Evolutionary conservation across 2,888 invertebrate genomes (phyloP).

Genomic region (Trissolcus brochymenae): DNA sequence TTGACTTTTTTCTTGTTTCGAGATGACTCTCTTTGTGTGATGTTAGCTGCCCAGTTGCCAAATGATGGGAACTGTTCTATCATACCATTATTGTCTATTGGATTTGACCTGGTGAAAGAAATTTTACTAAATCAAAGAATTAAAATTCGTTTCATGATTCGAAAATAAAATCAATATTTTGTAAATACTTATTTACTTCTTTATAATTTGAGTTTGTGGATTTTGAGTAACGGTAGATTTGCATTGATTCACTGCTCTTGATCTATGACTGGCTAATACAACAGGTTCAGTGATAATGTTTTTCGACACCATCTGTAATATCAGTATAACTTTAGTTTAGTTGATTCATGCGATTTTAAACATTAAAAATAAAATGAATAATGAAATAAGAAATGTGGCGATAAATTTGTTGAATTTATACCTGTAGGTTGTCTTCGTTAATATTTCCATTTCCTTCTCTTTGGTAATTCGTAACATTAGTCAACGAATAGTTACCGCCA

Average conservation of each 20-base stretch:
- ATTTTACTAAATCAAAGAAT: constrained; percentile 15
- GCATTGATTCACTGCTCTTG: constrained; percentile 19
- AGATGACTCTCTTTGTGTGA: constrained; percentile 34
- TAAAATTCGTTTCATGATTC: background rate
- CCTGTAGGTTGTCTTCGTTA: background rate
- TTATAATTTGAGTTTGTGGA: constrained; percentile 23
- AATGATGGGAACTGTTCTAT: constrained; percentile 67
- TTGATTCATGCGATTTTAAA: background rate
- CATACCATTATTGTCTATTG: constrained; percentile 11
- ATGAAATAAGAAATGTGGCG: background rate
- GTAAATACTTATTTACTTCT: constrained; percentile 14
- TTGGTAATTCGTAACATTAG: constrained; percentile 7
- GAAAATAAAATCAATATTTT: background rate
- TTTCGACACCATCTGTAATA: too few species aligned
- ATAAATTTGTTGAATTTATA: background rate
- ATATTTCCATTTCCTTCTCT: background rate
- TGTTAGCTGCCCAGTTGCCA: constrained; percentile 67
- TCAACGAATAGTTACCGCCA: constrained; percentile 1
- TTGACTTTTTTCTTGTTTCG: constrained; percentile 19
- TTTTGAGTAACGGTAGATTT: constrained; percentile 15
- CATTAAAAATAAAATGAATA: constrained; percentile 9
- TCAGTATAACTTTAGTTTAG: too few species aligned
- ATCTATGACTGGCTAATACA: constrained; percentile 9
- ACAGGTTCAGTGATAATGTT: constrained; percentile 7
- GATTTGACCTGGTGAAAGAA: background rate